Evolutionary conservation across 2,113 vertebrate genomes (phyloP).

Genomic region (Tapirus terrestris): DNA sequence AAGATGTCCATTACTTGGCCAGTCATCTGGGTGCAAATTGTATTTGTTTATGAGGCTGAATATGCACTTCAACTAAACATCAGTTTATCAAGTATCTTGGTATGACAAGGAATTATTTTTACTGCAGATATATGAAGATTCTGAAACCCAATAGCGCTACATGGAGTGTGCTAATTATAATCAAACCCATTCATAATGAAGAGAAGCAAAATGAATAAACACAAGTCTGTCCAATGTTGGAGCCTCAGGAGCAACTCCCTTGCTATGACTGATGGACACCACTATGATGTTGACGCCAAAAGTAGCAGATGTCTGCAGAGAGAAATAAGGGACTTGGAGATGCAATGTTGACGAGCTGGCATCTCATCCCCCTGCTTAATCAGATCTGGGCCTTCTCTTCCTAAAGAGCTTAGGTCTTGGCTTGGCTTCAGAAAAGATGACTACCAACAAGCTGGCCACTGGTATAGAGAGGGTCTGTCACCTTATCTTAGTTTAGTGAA

Average conservation of each 20-base stretch:
- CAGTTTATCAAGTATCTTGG: constrained; percentile 42
- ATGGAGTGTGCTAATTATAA: constrained; percentile 31
- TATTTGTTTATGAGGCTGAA: constrained; percentile 55
- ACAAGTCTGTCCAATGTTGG: neutral
- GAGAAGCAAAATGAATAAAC: neutral
- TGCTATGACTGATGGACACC: constrained; percentile 2
- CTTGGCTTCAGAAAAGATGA: neutral
- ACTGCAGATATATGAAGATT: constrained; percentile 57
- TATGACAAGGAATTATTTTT: constrained; percentile 70
- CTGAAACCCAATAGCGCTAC: constrained; percentile 34
- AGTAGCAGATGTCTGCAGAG: neutral
- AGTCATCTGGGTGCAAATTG: neutral
- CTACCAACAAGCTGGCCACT: neutral
- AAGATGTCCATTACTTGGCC: neutral
- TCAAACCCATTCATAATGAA: neutral
- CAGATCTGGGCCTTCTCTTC: neutral
- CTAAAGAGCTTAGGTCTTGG: constrained; percentile 7
- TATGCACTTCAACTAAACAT: neutral
- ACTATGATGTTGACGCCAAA: constrained; percentile 10
- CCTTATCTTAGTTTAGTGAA: neutral
- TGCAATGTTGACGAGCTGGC: neutral
- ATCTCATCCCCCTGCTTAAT: neutral
- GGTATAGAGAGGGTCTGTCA: neutral
- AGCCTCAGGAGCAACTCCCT: neutral
- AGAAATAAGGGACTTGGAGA: constrained; percentile 17